Evolutionary conservation across 1,140 invertebrate species (phyloP).

Genomic region (Halictus rubicundus): DNA sequence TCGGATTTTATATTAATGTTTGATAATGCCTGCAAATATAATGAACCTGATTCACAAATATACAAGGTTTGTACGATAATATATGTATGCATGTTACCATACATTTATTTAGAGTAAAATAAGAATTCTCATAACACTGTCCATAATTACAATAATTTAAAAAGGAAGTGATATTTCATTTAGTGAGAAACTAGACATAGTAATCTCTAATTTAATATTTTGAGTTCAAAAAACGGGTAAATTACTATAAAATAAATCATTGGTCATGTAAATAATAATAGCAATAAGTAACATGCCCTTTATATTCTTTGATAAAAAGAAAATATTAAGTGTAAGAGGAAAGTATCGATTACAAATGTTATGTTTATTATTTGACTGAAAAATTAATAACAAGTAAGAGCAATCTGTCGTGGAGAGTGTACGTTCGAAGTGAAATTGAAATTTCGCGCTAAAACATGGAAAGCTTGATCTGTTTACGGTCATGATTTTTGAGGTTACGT

Average conservation of each 20-base stretch:
- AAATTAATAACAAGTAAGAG: neutral
- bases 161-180: neutral
- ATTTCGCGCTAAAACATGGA: conserved; percentile 64
- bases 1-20: conserved; percentile 98
- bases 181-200: conserved; percentile 4
- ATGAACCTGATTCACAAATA: conserved; percentile 99
- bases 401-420: neutral
- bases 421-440: conserved; percentile 46
- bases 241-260: neutral
- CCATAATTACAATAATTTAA: neutral
- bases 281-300: neutral
- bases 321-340: neutral
- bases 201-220: neutral
- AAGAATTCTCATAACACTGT: neutral
- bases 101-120: neutral
- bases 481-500: conserved; percentile 62
- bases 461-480: conserved; percentile 59
- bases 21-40: conserved; percentile 99
- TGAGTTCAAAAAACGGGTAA: neutral
- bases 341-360: neutral
- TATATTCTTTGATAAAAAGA: neutral
- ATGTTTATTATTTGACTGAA: neutral
- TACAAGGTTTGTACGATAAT: conserved; percentile 88
- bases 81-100: neutral
- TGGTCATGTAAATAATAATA: neutral